These are phyloP conservation scores for Poecilia gillii DNA, from an alignment of 2,797 vertebrate species.

Conservation along the genomic window DNA sequence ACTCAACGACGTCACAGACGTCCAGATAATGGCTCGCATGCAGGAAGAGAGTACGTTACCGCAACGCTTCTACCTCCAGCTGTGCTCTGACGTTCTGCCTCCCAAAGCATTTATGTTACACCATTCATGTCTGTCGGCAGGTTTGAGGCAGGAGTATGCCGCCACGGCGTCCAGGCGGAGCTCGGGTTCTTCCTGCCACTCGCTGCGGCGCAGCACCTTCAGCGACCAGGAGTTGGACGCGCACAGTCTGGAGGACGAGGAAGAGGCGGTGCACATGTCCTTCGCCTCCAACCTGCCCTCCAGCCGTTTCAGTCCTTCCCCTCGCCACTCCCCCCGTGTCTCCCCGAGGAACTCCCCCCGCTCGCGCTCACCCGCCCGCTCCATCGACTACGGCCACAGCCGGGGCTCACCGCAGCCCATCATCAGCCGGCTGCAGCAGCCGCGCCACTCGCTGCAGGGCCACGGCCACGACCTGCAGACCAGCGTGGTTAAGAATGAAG, in stretches of 20 bases:
- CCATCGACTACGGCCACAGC: conserved; percentile 88
- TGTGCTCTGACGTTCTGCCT: background rate
- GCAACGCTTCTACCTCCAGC: too few relatives aligned
- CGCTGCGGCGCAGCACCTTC: conserved; percentile 91
- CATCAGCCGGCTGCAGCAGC: conserved; percentile 95
- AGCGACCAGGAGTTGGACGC: conserved; percentile 98
- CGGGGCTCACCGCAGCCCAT: conserved; percentile 93
- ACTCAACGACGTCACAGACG: conserved; percentile 97
- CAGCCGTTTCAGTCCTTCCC: conserved; percentile 93
- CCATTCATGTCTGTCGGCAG: conserved; percentile 64
- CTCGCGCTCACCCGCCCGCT: conserved; percentile 94
- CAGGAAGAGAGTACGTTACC: conserved; percentile 96
- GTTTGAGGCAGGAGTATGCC: conserved; percentile 96
- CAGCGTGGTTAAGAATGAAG: conserved; percentile 94
- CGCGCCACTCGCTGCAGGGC: conserved; percentile 94
- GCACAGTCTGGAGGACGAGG: conserved; percentile 97
- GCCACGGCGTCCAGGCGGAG: conserved; percentile 94
- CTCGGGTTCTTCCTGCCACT: conserved; percentile 97
- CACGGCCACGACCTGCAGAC: conserved; percentile 90
- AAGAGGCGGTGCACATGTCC: conserved; percentile 87
- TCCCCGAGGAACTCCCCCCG: conserved; percentile 96
- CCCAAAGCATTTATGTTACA: background rate
- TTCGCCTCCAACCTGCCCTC: conserved; percentile 84
- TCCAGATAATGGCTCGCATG: conserved; percentile 98
- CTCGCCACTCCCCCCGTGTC: conserved; percentile 92